Percentiles rank a stretch among this genome's conserved stretches.
Conservation (phyloP, 2,113 vertebrate genomes). For the Anhinga anhinga region DNA sequence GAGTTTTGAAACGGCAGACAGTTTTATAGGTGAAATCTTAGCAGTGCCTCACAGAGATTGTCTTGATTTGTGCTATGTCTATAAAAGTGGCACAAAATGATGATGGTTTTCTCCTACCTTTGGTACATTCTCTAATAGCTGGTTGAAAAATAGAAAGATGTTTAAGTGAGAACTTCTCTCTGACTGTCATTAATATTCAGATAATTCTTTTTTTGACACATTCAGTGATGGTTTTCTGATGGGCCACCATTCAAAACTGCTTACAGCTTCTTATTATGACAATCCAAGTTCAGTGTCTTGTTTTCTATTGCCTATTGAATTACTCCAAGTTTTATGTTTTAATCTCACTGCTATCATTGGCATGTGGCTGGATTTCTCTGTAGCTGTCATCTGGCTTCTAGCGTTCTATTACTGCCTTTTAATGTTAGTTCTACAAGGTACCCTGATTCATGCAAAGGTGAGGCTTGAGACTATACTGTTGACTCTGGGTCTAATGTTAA, state of each 20-base stretch:
- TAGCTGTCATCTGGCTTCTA: background rate
- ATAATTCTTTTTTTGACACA: background rate
- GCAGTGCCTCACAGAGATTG: background rate
- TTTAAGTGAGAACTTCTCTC: background rate
- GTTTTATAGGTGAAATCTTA: slow-evolving; percentile 4
- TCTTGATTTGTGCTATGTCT: background rate
- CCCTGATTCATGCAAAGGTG: background rate
- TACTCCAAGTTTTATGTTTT: background rate
- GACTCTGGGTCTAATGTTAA: background rate
- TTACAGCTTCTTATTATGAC: background rate
- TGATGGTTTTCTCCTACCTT: slow-evolving; percentile 14
- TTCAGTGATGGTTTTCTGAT: background rate
- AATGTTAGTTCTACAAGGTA: background rate
- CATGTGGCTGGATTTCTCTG: background rate
- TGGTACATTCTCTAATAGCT: background rate
- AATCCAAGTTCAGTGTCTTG: background rate
- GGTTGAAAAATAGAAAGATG: background rate
- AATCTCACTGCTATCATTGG: background rate
- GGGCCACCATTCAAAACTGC: background rate
- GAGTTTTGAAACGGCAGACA: background rate
- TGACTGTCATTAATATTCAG: background rate
- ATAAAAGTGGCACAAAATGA: background rate
- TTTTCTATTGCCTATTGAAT: background rate
- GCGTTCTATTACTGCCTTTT: background rate
- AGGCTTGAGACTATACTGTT: background rate